These are phyloP conservation scores for Hirtodrosophila duncani DNA, from an alignment of 2,888 invertebrate genomes.

Conservation along the genomic window DNA sequence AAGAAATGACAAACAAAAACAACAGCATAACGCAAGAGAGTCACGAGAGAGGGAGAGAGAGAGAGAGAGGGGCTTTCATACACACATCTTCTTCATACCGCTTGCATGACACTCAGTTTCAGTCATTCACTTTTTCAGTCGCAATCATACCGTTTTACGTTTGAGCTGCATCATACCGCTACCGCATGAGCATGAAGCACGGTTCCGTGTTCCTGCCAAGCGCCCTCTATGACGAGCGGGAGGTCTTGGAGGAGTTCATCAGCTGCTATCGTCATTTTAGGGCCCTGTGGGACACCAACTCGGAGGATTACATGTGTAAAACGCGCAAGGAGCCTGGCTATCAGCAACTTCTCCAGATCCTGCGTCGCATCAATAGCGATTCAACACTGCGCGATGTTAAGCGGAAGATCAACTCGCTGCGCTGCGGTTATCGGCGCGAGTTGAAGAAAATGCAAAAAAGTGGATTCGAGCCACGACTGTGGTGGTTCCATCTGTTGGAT, in stretches of 20 bases:
- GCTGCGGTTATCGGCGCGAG: slow-evolving; percentile 56
- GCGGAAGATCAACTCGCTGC: slow-evolving; percentile 54
- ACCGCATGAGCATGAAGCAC: slow-evolving; percentile 1
- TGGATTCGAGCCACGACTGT: slow-evolving; percentile 47
- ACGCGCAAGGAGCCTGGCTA: slow-evolving; percentile 47
- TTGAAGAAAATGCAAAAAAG: slow-evolving; percentile 40
- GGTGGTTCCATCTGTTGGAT: slow-evolving; percentile 56
- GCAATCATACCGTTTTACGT: slow-evolving; percentile 36
- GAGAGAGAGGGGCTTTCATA: background rate
- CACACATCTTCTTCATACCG: background rate
- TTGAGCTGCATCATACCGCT: background rate
- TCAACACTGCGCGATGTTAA: slow-evolving; percentile 46
- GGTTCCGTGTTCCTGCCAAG: slow-evolving; percentile 15
- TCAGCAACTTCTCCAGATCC: slow-evolving; percentile 40
- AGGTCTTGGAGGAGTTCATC: slow-evolving; percentile 57
- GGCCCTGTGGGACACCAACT: slow-evolving; percentile 44
- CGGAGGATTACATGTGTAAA: slow-evolving; percentile 40
- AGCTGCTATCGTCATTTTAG: slow-evolving; percentile 49
- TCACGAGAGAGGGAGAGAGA: slow-evolving; percentile 1
- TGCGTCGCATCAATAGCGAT: slow-evolving; percentile 39
- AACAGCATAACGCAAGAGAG: slow-evolving; percentile 24
- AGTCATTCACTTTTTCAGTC: slow-evolving; percentile 26
- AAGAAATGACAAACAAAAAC: slow-evolving; percentile 29
- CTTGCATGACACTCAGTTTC: slow-evolving; percentile 40
- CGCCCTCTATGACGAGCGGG: slow-evolving; percentile 44